A percentile compares a stretch with the other conserved stretches of the same genome.
Conservation (phyloP, 2,113 vertebrate genomes). For the Platichthys stellatus region DNA sequence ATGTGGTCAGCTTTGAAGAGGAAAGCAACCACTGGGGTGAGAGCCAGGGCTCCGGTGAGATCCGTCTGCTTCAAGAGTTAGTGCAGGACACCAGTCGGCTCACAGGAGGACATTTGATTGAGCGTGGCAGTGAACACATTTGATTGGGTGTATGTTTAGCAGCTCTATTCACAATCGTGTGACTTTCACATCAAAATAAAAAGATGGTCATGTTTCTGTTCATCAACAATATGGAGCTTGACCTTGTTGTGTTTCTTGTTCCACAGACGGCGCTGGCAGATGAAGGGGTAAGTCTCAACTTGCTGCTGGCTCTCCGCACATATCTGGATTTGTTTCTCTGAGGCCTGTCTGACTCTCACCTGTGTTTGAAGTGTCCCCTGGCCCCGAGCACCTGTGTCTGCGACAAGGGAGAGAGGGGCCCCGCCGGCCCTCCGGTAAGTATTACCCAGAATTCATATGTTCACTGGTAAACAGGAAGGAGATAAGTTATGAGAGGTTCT, state of each 20-base stretch:
- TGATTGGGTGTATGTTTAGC: constrained; percentile 16
- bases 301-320: not conserved
- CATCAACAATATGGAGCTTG: constrained; percentile 20
- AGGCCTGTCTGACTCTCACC: constrained; percentile 21
- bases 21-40: not conserved
- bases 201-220: not conserved
- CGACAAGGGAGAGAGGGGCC: constrained; percentile 89
- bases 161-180: not conserved
- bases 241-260: constrained; percentile 37
- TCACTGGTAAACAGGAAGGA: no score
- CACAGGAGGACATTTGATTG: not conserved
- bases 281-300: constrained; percentile 83
- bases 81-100: not conserved
- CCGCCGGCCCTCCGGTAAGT: constrained; percentile 87
- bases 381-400: constrained; percentile 81
- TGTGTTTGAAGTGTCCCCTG: constrained; percentile 83
- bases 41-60: constrained; percentile 3
- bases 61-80: constrained; percentile 17
- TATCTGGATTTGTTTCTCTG: not conserved
- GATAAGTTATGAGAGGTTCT: no score
- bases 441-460: not conserved
- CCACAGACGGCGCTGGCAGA: constrained; percentile 85
- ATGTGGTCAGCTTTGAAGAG: constrained; percentile 55
- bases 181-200: constrained; percentile 6
- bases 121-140: not conserved